Evolutionary conservation across 2,888 invertebrate species (phyloP), one percentile per base, ranked within the genome.

Genomic region (Pemphredon lugubris): DNA sequence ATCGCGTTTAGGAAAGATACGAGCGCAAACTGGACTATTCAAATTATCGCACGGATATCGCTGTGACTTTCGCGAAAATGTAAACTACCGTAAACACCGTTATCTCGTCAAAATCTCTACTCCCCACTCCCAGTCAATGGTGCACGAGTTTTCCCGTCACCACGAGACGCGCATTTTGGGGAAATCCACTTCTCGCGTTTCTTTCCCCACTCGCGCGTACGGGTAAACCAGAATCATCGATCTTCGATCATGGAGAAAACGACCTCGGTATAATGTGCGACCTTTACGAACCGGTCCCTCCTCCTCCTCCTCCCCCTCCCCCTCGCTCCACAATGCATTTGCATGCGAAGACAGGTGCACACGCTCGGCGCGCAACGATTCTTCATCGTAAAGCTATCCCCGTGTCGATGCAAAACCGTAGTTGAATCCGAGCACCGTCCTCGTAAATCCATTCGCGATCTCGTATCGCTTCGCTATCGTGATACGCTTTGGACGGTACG

Each of bases 251-350:
- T 42, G 48, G 80, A 45, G 78, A 79, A 73, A 79, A 80, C 77
- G 80, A 80, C 78, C 78, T 78, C 80, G 78, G 66, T 73, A 73
- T 78, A 70, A 77, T 61, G 78, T 61, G 51, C 79, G 81, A 79
- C 79, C 81, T 79, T 79, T 79, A 60, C 81, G 81, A 79, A 81
- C 79, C 81, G 81, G 81, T 81, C 78, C 61, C 21, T 51, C 18
- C 26, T n/a, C n/a, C 26, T 26, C 26, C n/a, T n/a, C n/a, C n/a
- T n/a, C n/a, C n/a, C n/a, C n/a, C n/a, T n/a, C n/a, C 7, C 26
- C 26, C 26, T 26, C 26, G 26, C 26, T 26, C n/a, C 34, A 50
- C 58, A 55, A 57, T 47, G 44, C 58, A 67, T 79, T 79, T 74
- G 66, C 75, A 77, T 66, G 75, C 42, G 60, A 26, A 69, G 57